Base-by-base conservation (phyloP, 2,888 invertebrate species). In the Oscheius sp. region DNA sequence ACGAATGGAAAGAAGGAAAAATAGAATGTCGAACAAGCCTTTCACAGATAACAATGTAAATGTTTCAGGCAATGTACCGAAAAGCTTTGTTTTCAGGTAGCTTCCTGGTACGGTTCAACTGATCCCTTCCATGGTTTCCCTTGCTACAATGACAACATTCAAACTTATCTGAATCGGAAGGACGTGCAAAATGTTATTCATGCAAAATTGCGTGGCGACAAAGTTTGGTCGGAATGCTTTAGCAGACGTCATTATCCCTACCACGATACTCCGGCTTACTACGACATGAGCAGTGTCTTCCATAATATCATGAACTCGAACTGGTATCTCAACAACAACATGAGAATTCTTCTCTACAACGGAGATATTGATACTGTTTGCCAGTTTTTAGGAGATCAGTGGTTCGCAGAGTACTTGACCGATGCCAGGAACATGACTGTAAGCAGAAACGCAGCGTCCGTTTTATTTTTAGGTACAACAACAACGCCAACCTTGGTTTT, bases 121-220 rank as follows among this genome's bases (percentile, higher is more conserved):
- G 86, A 86, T 68, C 77, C 79, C 0, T 80, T 79, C 73, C 74
- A 79, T 13, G 85, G 86, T 48, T 81, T 85, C 68, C 76, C 84
- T 35, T 88, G 88, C 66, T 85, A 82, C 63, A 74, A 76, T 53
- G 77, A 80, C 9, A 79, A 81, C 37, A 85, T 83, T 3, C 50
- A 84, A 5, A 74, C 59, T 11, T 88, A 88, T 73, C 58, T 88
- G n/a, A 84, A 86, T 50, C 35, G 74, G 2, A 5, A 68, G n/a
- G 86, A 85, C 55, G 86, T 89, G 2, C 79, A 80, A 59, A 37
- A 48, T 1, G 88, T 87, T 1, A 78, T 88, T 51, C 84, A 88
- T 71, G 80, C 88, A 2, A 72, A 73, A 10, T 48, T 53, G 48
- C 58, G 50, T 7, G 66, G 70, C 33, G 76, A 74, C 29, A 73